These are phyloP conservation scores for Aramus guarauna DNA, from an alignment of 2,113 vertebrate genomes.

Conservation along the genomic window DNA sequence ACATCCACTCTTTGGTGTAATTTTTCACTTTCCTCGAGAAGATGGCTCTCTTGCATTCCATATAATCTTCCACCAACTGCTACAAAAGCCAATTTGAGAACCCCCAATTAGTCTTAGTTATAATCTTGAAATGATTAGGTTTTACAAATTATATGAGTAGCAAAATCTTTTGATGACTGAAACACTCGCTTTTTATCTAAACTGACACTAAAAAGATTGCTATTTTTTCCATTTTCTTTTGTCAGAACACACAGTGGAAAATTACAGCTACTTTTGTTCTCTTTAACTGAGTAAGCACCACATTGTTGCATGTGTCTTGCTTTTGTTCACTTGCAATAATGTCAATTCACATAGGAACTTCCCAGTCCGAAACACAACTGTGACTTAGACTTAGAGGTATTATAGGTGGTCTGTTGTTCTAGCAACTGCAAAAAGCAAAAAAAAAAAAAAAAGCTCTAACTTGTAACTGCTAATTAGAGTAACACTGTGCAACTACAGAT, in stretches of 20 bases:
- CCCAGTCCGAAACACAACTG: neutral
- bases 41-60: constrained; percentile 82
- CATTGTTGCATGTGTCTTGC: neutral
- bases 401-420: neutral
- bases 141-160: neutral
- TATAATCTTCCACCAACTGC: neutral
- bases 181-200: neutral
- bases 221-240: neutral
- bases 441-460: neutral
- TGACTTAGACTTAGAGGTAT: neutral
- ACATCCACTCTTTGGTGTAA: neutral
- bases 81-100: neutral
- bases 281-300: neutral
- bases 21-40: constrained; percentile 79
- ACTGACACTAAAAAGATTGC: neutral
- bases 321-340: neutral
- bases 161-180: neutral
- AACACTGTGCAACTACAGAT: neutral
- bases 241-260: neutral
- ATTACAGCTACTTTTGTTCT: neutral
- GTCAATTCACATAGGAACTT: neutral
- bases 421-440: neutral
- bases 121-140: neutral
- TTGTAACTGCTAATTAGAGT: neutral
- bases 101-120: neutral